Conservation (phyloP, 64 coral and sea anemone species). For the Montipora cactus region DNA sequence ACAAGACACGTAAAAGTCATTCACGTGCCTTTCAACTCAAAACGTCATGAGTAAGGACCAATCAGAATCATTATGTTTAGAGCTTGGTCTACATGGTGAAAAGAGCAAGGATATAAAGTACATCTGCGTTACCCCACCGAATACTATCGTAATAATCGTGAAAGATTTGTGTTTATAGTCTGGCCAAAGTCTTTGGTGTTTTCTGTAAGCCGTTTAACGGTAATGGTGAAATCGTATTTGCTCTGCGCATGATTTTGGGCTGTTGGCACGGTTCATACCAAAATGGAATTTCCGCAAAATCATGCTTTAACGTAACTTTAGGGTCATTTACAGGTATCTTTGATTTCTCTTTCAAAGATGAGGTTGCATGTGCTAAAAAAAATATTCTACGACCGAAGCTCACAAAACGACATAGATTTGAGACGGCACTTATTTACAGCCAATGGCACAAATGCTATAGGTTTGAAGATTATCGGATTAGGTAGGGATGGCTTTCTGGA, state of each 20-base stretch:
- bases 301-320: not conserved
- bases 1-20: not conserved
- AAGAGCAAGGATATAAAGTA: not conserved
- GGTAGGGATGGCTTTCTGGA: not conserved
- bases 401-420: too few relatives aligned
- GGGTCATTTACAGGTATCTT: too few relatives aligned
- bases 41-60: too few relatives aligned
- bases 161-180: not conserved
- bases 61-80: not conserved
- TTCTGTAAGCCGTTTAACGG: not conserved
- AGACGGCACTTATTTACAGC: too few relatives aligned
- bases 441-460: not conserved
- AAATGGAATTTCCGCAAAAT: not conserved
- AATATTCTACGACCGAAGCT: too few relatives aligned
- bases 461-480: not conserved
- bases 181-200: not conserved
- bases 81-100: not conserved
- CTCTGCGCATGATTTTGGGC: not conserved
- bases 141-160: not conserved
- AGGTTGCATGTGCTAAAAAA: too few relatives aligned
- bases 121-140: not conserved
- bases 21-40: not conserved
- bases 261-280: not conserved
- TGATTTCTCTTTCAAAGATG: too few relatives aligned
- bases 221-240: not conserved